Percentiles rank a stretch among this genome's conserved stretches.
These are phyloP conservation scores for Halcyon malimbica DNA, from an alignment of 2,113 vertebrate species.

Conservation along the genomic window DNA sequence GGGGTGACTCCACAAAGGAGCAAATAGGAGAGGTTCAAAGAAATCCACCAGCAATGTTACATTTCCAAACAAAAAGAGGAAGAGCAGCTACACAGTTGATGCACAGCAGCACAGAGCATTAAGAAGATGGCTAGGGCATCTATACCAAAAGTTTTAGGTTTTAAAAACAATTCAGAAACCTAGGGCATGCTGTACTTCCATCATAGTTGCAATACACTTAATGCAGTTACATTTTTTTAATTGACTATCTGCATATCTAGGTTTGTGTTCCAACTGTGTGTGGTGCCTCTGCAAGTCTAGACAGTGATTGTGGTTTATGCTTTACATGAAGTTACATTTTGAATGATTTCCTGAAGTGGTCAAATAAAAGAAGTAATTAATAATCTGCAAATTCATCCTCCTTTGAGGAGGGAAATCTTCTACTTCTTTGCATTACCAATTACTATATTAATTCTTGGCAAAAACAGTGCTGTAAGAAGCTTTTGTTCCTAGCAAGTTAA, in stretches of 20 bases:
- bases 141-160: background rate
- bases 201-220: background rate
- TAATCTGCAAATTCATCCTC: background rate
- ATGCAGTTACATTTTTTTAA: background rate
- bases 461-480: background rate
- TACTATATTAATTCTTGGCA: background rate
- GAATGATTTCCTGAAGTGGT: background rate
- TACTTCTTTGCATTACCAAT: background rate
- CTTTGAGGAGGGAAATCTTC: background rate
- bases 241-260: background rate
- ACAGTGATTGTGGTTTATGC: background rate
- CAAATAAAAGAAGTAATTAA: background rate
- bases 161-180: background rate
- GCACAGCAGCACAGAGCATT: background rate
- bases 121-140: background rate
- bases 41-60: fast-evolving
- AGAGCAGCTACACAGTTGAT: background rate
- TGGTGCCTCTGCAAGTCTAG: background rate
- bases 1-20: background rate
- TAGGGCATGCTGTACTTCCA: background rate
- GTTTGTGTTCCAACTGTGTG: background rate
- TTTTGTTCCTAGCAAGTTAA: background rate
- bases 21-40: background rate
- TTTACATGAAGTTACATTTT: background rate
- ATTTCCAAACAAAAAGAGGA: background rate